A percentile compares a stretch with the other conserved stretches of the same genome.
Evolutionary conservation across 2,113 vertebrate genomes (phyloP).

Genomic region (Phasianus colchicus): DNA sequence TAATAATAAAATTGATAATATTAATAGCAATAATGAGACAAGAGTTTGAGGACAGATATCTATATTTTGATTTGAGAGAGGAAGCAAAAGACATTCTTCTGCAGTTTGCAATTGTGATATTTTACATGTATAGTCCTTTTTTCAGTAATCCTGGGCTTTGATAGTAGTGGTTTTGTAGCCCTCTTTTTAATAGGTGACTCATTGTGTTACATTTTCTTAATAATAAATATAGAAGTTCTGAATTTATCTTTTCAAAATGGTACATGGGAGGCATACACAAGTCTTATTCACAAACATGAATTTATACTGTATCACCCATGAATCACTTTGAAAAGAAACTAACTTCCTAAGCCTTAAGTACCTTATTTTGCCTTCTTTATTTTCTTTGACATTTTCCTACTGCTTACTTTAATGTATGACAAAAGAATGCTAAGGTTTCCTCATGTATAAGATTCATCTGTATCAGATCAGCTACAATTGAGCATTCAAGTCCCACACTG

Average conservation of each 20-base stretch:
- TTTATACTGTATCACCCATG: background rate
- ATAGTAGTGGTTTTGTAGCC: background rate
- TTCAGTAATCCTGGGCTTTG: background rate
- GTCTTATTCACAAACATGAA: slow-evolving; percentile 15
- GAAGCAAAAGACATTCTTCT: background rate
- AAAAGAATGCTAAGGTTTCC: slow-evolving; percentile 13
- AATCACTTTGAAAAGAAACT: slow-evolving; percentile 5
- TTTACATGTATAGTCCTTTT: background rate
- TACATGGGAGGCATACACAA: background rate
- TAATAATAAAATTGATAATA: background rate
- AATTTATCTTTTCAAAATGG: background rate
- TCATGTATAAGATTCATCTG: background rate
- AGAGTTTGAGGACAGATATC: background rate
- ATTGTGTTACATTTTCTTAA: slow-evolving; percentile 5
- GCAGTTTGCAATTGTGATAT: background rate
- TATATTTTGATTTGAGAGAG: background rate
- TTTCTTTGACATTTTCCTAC: slow-evolving; percentile 46
- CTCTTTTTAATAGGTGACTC: slow-evolving; percentile 6
- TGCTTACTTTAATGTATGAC: slow-evolving; percentile 26
- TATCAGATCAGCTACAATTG: slow-evolving; percentile 17
- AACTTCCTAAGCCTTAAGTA: slow-evolving; percentile 24
- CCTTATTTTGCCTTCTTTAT: slow-evolving; percentile 31
- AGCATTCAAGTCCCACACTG: slow-evolving; percentile 18
- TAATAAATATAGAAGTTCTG: slow-evolving; percentile 3
- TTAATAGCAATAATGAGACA: background rate